Evolutionary conservation across 2,888 invertebrate genomes (phyloP).

Genomic region (Tetanocera ferruginea): DNA sequence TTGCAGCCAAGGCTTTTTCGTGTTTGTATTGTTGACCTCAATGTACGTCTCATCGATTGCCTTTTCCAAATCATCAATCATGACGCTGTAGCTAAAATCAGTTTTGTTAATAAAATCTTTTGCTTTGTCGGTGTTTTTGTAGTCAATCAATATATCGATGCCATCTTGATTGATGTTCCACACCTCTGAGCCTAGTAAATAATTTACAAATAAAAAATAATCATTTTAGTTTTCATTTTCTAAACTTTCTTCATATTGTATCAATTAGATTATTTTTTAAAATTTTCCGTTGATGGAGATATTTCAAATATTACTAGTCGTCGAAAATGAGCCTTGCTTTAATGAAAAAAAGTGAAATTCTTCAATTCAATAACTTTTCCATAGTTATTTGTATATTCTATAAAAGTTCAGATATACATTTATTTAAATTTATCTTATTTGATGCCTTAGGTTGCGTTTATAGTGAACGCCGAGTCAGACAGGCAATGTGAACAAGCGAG

Average conservation of each 20-base stretch:
- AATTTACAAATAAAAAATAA: neutral
- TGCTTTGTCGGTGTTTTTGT: constrained; percentile 73
- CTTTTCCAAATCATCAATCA: constrained; percentile 83
- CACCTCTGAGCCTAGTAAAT: constrained; percentile 61
- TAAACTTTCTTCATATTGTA: neutral
- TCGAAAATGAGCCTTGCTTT: too few relatives aligned
- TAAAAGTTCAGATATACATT: too few relatives aligned
- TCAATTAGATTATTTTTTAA: neutral
- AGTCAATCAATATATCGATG: constrained; percentile 77
- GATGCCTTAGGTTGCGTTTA: too few relatives aligned
- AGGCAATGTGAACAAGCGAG: too few relatives aligned
- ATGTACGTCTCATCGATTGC: constrained; percentile 75
- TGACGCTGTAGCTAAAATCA: constrained; percentile 76
- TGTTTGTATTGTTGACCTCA: constrained; percentile 79
- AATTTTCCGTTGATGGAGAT: too few relatives aligned
- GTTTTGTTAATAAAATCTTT: constrained; percentile 75
- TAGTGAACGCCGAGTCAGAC: too few relatives aligned
- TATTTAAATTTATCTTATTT: too few relatives aligned
- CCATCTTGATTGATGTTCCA: constrained; percentile 69
- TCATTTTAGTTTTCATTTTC: neutral
- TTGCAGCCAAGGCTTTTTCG: constrained; percentile 65
- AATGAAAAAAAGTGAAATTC: too few relatives aligned
- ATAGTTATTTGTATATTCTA: too few relatives aligned
- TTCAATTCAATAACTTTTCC: too few relatives aligned
- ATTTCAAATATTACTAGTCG: too few relatives aligned